These are phyloP conservation scores for Pachydiplax longipennis DNA, from an alignment of 2,888 invertebrate species.

Conservation along the genomic window DNA sequence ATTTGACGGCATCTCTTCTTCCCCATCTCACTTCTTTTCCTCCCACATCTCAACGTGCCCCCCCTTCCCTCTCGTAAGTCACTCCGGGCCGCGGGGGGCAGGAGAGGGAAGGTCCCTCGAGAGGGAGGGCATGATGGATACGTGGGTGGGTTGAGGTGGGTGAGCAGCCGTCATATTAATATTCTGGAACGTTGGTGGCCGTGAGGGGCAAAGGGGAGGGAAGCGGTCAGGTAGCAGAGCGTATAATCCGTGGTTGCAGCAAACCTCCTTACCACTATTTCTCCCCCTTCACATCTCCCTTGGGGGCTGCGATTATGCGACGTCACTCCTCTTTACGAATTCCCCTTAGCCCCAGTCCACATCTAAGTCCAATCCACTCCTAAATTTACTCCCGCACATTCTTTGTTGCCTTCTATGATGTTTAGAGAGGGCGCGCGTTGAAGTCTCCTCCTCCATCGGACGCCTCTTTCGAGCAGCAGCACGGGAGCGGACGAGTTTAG, in stretches of 20 bases:
- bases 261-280: background rate
- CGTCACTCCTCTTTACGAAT: slow-evolving; percentile 27
- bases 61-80: slow-evolving; percentile 7
- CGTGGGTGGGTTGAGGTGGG: slow-evolving; percentile 42
- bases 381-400: background rate
- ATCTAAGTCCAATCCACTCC: background rate
- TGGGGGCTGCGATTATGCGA: slow-evolving; percentile 31
- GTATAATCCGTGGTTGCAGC: background rate
- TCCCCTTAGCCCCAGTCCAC: background rate
- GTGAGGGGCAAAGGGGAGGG: background rate
- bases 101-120: background rate
- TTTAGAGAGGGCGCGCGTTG: background rate
- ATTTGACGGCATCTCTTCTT: background rate
- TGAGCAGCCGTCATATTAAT: slow-evolving; percentile 41
- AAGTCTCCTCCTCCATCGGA: background rate
- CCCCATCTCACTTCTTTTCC: background rate
- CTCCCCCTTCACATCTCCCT: background rate
- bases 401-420: background rate
- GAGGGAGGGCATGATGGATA: slow-evolving; percentile 23
- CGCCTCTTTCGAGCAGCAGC: background rate
- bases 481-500: slow-evolving; percentile 22
- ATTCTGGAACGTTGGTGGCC: slow-evolving; percentile 45
- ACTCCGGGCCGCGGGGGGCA: background rate
- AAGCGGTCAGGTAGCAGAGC: slow-evolving; percentile 28
- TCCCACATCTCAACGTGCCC: background rate